Evolutionary conservation across 1,140 invertebrate species (phyloP).

Genomic region (Lepeophtheirus salmonis): DNA sequence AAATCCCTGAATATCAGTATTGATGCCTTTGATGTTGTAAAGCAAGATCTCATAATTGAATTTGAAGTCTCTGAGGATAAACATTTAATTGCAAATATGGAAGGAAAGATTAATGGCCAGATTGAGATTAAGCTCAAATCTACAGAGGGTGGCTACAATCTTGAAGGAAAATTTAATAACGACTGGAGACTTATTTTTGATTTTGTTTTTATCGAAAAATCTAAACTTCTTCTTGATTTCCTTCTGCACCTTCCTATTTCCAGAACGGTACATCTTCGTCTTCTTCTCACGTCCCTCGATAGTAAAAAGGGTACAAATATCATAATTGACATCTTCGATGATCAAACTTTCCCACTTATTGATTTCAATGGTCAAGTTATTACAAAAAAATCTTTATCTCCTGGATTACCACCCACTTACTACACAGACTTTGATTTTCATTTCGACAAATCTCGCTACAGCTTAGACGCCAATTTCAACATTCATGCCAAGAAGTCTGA

Average conservation of each 20-base stretch:
- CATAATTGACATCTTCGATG: not conserved
- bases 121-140: not conserved
- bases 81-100: not conserved
- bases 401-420: not conserved
- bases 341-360: not conserved
- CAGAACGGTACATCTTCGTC: not conserved
- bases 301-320: not conserved
- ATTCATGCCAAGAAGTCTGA: not conserved
- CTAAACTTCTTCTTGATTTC: not conserved
- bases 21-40: not conserved
- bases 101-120: not conserved
- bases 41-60: not conserved
- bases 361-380: not conserved
- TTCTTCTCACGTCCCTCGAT: not conserved
- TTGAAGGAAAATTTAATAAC: not conserved
- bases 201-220: not conserved
- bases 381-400: too few species aligned
- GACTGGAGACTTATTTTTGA: not conserved
- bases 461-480: not conserved
- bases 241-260: not conserved
- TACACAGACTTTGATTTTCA: not conserved
- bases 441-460: not conserved
- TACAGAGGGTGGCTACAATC: not conserved
- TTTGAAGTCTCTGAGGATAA: not conserved
- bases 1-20: not conserved